phyloP scores from a whole-genome alignment of 2,888 invertebrate species.

The Coelopa pilipes region DNA sequence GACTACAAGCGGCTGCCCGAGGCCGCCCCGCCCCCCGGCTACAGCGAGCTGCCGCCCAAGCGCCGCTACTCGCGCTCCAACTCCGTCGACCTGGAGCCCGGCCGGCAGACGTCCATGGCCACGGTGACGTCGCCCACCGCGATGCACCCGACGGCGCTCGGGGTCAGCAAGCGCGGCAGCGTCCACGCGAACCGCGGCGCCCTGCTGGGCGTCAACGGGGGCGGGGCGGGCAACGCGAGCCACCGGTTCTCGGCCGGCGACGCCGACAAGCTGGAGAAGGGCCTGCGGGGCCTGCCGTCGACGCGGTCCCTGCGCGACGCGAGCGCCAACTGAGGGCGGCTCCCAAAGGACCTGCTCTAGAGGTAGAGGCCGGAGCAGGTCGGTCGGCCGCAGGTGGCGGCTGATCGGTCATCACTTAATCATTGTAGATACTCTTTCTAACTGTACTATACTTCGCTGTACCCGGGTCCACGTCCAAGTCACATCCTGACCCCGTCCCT shows the following conservation, averaged over 20 bases:
- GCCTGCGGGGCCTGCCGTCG: constrained; percentile 71
- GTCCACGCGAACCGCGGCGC: constrained; percentile 44
- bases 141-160: neutral
- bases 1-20: constrained; percentile 61
- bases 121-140: neutral
- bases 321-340: constrained; percentile 39
- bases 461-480: neutral
- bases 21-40: constrained; percentile 41
- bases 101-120: constrained; percentile 43
- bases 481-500: too few relatives aligned
- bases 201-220: constrained; percentile 19
- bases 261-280: constrained; percentile 72
- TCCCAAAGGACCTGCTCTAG: neutral
- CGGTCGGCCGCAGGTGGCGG: constrained; percentile 2
- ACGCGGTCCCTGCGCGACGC: constrained; percentile 73
- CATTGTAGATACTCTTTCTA: constrained; percentile 2
- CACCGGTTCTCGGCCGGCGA: constrained; percentile 79
- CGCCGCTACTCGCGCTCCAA: constrained; percentile 34
- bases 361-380: neutral
- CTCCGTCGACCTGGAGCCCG: constrained; percentile 44
- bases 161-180: constrained; percentile 47
- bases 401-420: neutral
- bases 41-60: constrained; percentile 39
- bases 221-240: constrained; percentile 54
- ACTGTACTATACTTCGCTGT: neutral